Percentiles rank a stretch among this genome's conserved stretches.
phyloP scores from a whole-genome alignment of 1,140 invertebrate species.

The Lasioglossum albipes region DNA sequence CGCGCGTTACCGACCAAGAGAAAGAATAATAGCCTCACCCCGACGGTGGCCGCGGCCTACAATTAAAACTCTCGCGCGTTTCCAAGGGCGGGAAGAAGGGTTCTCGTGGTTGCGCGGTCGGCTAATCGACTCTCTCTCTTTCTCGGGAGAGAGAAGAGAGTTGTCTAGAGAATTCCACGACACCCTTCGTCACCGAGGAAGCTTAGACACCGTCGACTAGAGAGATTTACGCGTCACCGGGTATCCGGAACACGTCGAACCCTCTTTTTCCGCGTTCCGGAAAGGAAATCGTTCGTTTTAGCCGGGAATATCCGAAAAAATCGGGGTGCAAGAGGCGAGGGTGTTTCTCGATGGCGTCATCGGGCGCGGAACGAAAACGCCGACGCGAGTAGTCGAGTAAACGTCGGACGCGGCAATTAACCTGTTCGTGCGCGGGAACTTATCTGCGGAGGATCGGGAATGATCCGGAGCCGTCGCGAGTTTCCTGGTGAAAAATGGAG shows the following conservation, averaged over 20 bases:
- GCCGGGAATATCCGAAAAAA: conserved; percentile 36
- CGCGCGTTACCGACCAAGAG: conserved; percentile 59
- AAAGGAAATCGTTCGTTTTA: conserved; percentile 64
- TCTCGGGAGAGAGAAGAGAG: no score
- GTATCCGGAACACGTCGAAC: conserved; percentile 33
- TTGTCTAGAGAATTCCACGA: background rate
- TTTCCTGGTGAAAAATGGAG: conserved; percentile 32
- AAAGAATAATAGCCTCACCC: conserved; percentile 77
- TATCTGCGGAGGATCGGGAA: conserved; percentile 1
- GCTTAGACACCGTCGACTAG: background rate
- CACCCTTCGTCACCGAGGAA: background rate
- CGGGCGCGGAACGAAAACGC: conserved; percentile 3
- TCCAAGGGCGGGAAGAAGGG: conserved; percentile 57
- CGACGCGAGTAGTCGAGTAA: background rate
- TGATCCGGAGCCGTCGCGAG: background rate
- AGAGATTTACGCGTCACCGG: conserved; percentile 15
- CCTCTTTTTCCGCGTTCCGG: conserved; percentile 47
- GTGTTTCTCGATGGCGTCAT: background rate
- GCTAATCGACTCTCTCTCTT: conserved; percentile 56
- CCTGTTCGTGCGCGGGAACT: background rate
- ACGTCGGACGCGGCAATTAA: conserved; percentile 11
- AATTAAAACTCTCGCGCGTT: conserved; percentile 77
- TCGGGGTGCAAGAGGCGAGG: background rate
- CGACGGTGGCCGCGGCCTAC: conserved; percentile 67
- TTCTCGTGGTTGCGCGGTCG: conserved; percentile 44